A percentile compares a stretch with the other conserved stretches of the same genome.
Conservation (phyloP, 1,140 invertebrate species). For the Bradynema listronoti region DNA sequence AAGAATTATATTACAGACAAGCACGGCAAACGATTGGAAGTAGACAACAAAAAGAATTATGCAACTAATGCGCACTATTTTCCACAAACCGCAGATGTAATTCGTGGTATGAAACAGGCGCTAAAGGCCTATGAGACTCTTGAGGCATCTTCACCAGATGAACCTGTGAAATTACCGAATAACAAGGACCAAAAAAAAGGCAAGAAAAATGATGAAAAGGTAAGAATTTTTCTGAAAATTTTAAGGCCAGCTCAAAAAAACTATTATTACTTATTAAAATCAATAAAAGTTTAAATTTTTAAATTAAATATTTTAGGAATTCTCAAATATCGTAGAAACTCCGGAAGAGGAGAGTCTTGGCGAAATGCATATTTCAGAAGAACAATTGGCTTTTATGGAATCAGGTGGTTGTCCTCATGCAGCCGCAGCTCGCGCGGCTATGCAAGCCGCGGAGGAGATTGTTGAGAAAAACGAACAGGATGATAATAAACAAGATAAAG, state of each 20-base stretch:
- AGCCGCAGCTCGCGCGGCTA: conserved; percentile 2
- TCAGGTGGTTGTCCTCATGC: conserved; percentile 24
- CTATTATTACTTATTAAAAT: not conserved
- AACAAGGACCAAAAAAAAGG: conserved; percentile 25
- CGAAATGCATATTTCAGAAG: conserved; percentile 7
- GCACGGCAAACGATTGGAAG: conserved; percentile 41
- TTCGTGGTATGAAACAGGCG: conserved; percentile 52
- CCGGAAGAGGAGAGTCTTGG: not conserved
- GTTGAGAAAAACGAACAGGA: conserved; percentile 10
- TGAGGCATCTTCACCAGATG: conserved; percentile 6
- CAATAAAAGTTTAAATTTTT: conserved; percentile 8
- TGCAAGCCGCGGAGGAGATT: conserved; percentile 2
- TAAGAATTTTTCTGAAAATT: not conserved
- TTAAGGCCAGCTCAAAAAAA: not conserved
- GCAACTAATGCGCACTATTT: conserved; percentile 52
- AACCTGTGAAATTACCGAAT: conserved; percentile 16
- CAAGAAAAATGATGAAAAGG: conserved; percentile 20
- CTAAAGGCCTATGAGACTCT: conserved; percentile 16
- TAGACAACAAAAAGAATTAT: conserved; percentile 53
- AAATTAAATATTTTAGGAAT: not conserved
- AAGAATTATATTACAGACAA: conserved; percentile 49
- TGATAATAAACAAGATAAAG: too few relatives aligned
- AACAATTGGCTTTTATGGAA: not conserved
- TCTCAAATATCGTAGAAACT: not conserved
- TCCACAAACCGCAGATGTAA: conserved; percentile 44